Evolutionary conservation across 2,113 vertebrate species (phyloP).

Genomic region (Aldabrachelys gigantea): DNA sequence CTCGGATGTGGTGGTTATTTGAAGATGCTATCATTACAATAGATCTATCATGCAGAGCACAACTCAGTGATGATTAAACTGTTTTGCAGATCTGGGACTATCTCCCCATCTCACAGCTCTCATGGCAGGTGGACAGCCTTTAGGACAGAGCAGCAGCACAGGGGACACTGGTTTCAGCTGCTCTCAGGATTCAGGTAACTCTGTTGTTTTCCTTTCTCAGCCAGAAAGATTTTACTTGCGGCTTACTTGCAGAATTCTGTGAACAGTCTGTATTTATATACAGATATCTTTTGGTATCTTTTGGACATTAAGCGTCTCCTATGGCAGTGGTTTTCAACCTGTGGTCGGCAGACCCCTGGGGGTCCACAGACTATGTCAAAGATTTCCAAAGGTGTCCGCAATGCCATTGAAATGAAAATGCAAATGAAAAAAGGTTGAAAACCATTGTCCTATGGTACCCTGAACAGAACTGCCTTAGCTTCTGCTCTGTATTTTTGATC

Average conservation of each 20-base stretch:
- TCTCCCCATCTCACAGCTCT: slow-evolving; percentile 98
- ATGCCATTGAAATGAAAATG: no score
- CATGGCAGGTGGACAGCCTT: slow-evolving; percentile 87
- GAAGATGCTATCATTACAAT: background rate
- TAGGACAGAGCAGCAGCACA: slow-evolving; percentile 94
- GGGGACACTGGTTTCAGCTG: slow-evolving; percentile 97
- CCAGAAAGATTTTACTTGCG: background rate
- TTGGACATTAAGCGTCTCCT: background rate
- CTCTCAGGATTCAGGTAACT: slow-evolving; percentile 95
- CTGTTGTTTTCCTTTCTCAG: background rate
- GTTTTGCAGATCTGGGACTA: slow-evolving; percentile 91
- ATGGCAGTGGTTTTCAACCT: background rate
- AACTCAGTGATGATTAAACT: background rate
- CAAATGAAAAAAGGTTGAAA: background rate
- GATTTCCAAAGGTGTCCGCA: background rate
- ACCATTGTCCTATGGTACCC: background rate
- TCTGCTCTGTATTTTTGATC: background rate
- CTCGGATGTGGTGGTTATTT: background rate
- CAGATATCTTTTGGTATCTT: background rate
- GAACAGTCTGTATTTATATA: background rate
- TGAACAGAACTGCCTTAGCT: slow-evolving; percentile 5
- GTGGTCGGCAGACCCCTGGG: background rate
- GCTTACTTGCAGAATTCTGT: background rate
- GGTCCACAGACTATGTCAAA: background rate
- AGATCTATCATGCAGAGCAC: background rate